A percentile compares a stretch with the other conserved stretches of the same genome.
These are phyloP conservation scores for Anguilla rostrata DNA, from an alignment of 2,113 vertebrate genomes.

Conservation along the genomic window DNA sequence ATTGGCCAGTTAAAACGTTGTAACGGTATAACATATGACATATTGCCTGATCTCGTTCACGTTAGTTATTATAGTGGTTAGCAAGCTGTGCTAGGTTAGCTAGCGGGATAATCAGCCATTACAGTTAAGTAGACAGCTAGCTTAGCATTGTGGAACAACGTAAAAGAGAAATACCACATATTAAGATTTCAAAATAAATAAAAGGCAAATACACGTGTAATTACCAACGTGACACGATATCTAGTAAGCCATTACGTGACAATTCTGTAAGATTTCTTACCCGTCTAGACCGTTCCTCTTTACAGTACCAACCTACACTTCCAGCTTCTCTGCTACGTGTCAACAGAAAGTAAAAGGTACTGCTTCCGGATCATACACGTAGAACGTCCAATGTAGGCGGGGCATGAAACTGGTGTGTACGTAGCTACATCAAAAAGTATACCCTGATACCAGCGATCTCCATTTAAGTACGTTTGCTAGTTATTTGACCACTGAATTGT, in stretches of 20 bases:
- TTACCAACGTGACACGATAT: neutral
- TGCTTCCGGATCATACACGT: constrained; percentile 53
- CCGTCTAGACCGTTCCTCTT: neutral
- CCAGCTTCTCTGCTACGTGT: constrained; percentile 71
- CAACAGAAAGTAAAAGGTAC: constrained; percentile 45
- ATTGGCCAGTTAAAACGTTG: neutral
- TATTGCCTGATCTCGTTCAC: neutral
- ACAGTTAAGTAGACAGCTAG: neutral
- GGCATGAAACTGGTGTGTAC: neutral
- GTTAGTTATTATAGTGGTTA: neutral
- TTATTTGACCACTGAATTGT: neutral
- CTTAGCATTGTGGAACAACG: neutral
- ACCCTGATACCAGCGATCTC: neutral
- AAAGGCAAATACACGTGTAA: neutral
- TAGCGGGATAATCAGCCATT: neutral
- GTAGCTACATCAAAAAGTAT: neutral
- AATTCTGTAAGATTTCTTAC: neutral
- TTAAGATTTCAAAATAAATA: neutral
- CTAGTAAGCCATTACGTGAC: neutral
- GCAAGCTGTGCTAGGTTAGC: neutral
- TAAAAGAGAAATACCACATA: neutral
- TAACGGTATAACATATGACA: neutral
- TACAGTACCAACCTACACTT: constrained; percentile 25
- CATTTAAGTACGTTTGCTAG: neutral
- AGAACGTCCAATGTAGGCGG: neutral